Evolutionary conservation across 2,888 invertebrate species (phyloP).

Genomic region (Spodoptera littoralis): DNA sequence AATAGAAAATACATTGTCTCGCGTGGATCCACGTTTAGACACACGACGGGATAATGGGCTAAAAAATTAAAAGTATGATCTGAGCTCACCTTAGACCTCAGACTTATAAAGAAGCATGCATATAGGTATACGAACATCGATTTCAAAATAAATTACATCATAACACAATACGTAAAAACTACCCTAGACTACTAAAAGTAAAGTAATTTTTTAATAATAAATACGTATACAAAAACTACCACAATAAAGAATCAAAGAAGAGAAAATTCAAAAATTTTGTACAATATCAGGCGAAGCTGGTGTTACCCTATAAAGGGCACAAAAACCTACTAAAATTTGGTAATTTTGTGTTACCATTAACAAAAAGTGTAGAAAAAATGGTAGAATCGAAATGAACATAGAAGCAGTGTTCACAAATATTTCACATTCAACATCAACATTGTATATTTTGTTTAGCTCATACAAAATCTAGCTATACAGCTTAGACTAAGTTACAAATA

Average conservation of each 20-base stretch:
- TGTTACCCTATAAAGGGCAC: background rate
- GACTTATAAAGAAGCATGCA: background rate
- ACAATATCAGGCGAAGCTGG: constrained; percentile 22
- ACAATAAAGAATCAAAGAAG: background rate
- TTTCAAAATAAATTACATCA: no score
- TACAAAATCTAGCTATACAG: constrained; percentile 85
- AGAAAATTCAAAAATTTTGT: constrained; percentile 1
- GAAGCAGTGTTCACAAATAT: constrained; percentile 41
- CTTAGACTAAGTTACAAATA: constrained; percentile 71
- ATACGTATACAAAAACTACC: background rate
- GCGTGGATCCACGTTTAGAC: no score
- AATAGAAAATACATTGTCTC: no score
- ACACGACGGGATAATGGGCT: no score
- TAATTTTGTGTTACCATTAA: no score
- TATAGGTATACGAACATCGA: background rate
- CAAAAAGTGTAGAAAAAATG: no score
- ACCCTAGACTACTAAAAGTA: background rate
- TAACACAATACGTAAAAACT: no score
- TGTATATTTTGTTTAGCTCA: constrained; percentile 84
- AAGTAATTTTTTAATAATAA: background rate
- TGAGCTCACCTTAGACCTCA: no score
- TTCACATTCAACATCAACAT: constrained; percentile 68
- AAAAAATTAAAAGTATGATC: no score
- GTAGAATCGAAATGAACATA: constrained; percentile 45
- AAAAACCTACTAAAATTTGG: no score